Evolutionary conservation across 2,888 invertebrate species (phyloP).

Genomic region (Thymelicus acteon): DNA sequence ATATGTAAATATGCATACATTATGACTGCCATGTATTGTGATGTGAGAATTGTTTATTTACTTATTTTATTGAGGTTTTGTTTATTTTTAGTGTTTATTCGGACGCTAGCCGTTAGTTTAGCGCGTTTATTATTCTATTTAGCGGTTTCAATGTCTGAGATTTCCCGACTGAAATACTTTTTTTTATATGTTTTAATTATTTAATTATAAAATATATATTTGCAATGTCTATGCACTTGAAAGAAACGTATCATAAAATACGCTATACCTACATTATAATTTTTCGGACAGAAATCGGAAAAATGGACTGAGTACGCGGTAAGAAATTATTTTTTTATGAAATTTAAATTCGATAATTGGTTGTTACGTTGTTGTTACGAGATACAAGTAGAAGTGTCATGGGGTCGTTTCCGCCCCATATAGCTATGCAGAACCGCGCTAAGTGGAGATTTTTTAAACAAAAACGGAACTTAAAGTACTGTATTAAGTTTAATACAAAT

Average conservation of each 20-base stretch:
- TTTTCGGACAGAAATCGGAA: conserved; percentile 24
- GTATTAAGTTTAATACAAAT: too few relatives aligned
- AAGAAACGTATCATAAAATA: background rate
- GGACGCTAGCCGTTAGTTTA: conserved; percentile 9
- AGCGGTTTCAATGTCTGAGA: background rate
- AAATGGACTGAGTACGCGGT: conserved; percentile 30
- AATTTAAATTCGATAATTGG: conserved; percentile 16
- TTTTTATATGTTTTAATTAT: conserved; percentile 10
- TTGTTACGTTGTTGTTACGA: conserved; percentile 6
- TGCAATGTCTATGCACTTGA: background rate
- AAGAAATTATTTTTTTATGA: conserved; percentile 31
- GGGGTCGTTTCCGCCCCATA: too few relatives aligned
- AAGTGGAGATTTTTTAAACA: too few relatives aligned
- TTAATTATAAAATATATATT: background rate
- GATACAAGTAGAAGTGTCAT: background rate
- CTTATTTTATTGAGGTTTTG: conserved; percentile 22
- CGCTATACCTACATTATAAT: conserved; percentile 8
- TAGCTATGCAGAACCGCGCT: too few relatives aligned
- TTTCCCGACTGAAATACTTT: conserved; percentile 19
- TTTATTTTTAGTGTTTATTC: conserved; percentile 35
- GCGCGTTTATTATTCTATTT: conserved; percentile 11
- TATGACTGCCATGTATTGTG: conserved; percentile 52
- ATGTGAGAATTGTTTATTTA: conserved; percentile 44
- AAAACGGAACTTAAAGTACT: too few relatives aligned
- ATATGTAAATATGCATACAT: conserved; percentile 23